Percentiles rank a stretch among this genome's conserved stretches.
phyloP scores from a whole-genome alignment of 2,113 vertebrate species.

The Gymnarchus niloticus region DNA sequence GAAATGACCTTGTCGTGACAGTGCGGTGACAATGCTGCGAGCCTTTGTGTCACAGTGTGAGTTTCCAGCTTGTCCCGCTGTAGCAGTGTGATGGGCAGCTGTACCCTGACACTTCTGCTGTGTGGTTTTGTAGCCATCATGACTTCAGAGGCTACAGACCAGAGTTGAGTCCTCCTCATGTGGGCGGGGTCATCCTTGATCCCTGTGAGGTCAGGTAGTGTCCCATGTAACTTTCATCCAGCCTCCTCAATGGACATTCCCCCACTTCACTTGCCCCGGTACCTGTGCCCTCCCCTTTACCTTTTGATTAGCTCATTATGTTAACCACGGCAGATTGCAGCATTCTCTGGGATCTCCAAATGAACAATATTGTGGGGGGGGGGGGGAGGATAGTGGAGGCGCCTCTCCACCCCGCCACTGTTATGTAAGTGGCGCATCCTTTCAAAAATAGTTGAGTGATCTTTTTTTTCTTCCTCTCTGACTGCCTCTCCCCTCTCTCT shows the following conservation, averaged over 20 bases:
- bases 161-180: neutral
- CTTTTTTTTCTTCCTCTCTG: neutral
- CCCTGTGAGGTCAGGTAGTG: neutral
- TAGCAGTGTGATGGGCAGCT: no score
- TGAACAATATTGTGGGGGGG: neutral
- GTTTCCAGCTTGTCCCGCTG: neutral
- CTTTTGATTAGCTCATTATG: neutral
- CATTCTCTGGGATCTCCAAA: neutral
- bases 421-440: slow-evolving; percentile 25
- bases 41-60: neutral
- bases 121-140: neutral
- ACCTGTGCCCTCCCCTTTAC: neutral
- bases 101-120: neutral
- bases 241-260: neutral
- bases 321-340: neutral
- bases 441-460: slow-evolving; percentile 17
- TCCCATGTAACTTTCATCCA: neutral
- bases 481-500: neutral
- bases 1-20: neutral
- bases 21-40: neutral
- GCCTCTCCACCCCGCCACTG: neutral
- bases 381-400: neutral
- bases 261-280: neutral
- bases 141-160: neutral
- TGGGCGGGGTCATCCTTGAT: neutral